Evolutionary conservation across 2,888 invertebrate genomes (phyloP), one percentile per base, ranked within the genome.

Genomic region (Napeogenes sylphis): DNA sequence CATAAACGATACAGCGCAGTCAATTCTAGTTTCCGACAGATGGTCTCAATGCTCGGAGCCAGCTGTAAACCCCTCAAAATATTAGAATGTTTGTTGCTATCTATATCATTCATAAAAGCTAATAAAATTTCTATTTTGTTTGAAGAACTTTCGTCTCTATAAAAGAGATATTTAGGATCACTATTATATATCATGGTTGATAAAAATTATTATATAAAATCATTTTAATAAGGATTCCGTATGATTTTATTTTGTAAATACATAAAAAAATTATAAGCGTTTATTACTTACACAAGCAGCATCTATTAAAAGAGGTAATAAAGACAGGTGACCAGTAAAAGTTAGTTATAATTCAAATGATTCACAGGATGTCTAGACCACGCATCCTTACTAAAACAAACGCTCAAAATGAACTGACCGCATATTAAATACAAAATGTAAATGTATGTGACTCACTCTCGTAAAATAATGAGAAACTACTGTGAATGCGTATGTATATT

Each of bases 341-440:
- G 42, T 42, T 51, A 51, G 30, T 51, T 51, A 51, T 51, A 53
- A 55, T 45, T 59, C 10, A 55, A 61, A 51, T 63, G 63, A 63
- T 35, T 63, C 63, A 63, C 63, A 59, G 63, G 63, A 63, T 57
- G 57, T 60, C 59, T 63, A 59, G 63, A 59, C 51, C 51, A 51
- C 30, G 51, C 63, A 55, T 60, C 46, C 46, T 56, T 42, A 51
- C 21, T 10, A 51, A 30, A 21, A 8, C 42, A 6, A 42, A 42
- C 30, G 12, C 6, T 21, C 21, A 21, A 30, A 51, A 51, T 51
- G 51, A 51, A 51, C 51, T 51, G 51, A 51, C 51, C 51, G 51
- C 51, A 51, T 51, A 51, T 51, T 51, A 51, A 51, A 51, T 51
- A 51, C 51, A 3, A 51, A 51, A 51, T 51, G 51, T 51, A 51